Percentiles rank a stretch among this genome's conserved stretches.
phyloP scores from a whole-genome alignment of 1,140 invertebrate genomes.

The Apis mellifera region Amel_HAv3.1 CM009934.2:11347501-11348000 shows the following conservation, averaged over 20 bases:
- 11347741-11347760: constrained; percentile 51
- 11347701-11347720: constrained; percentile 73
- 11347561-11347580: constrained; percentile 13
- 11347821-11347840: not conserved
- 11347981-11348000: constrained; percentile 35
- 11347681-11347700: constrained; percentile 75
- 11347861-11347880: too few relatives aligned
- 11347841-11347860: too few relatives aligned
- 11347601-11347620: constrained; percentile 40
- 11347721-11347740: constrained; percentile 70
- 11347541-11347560: constrained; percentile 28
- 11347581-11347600: constrained; percentile 20
- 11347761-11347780: not conserved
- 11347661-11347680: constrained; percentile 63
- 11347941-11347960: constrained; percentile 17
- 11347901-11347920: not conserved
- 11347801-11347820: not conserved
- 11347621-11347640: constrained; percentile 37
- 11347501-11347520: not conserved
- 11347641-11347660: constrained; percentile 4
- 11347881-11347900: not conserved
- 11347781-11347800: not conserved
- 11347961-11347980: constrained; percentile 24
- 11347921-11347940: constrained; percentile 23
- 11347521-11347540: constrained; percentile 49